phyloP scores from a whole-genome alignment of 2,113 vertebrate species.

The Python bivittatus region DNA sequence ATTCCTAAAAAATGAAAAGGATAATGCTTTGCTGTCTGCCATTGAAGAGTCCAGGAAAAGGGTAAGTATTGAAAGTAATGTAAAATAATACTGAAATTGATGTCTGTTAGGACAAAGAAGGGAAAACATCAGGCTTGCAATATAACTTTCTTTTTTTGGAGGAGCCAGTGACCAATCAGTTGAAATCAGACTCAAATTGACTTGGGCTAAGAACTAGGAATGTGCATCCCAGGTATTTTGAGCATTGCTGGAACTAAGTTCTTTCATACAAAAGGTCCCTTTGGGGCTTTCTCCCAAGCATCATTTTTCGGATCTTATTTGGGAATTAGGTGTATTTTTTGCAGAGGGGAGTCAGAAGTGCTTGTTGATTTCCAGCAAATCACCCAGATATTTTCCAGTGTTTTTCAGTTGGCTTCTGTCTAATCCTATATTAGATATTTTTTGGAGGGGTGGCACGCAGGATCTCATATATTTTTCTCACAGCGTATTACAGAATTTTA shows the following conservation, averaged over 20 bases:
- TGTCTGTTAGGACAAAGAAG: neutral
- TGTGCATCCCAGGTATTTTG: neutral
- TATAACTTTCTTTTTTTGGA: neutral
- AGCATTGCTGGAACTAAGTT: neutral
- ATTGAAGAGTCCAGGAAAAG: constrained; percentile 96
- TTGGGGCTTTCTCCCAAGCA: neutral
- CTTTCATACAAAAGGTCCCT: neutral
- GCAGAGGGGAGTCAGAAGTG: neutral
- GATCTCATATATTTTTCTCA: neutral
- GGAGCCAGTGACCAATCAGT: neutral
- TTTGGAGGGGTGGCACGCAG: neutral
- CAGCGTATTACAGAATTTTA: neutral
- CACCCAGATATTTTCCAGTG: too few species aligned
- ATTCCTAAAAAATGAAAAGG: constrained; percentile 97
- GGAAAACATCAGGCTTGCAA: neutral
- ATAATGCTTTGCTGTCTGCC: constrained; percentile 94
- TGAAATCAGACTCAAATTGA: too few species aligned
- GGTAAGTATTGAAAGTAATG: constrained; percentile 75
- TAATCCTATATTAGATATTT: neutral
- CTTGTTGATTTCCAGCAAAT: too few species aligned
- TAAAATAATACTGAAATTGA: neutral
- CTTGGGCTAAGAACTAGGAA: neutral
- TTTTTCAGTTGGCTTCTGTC: neutral
- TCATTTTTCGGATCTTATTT: neutral
- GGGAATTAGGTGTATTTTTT: neutral